These are phyloP conservation scores for Gymnocephalus cernua DNA, from an alignment of 2,113 vertebrate species.

Conservation along the genomic window DNA sequence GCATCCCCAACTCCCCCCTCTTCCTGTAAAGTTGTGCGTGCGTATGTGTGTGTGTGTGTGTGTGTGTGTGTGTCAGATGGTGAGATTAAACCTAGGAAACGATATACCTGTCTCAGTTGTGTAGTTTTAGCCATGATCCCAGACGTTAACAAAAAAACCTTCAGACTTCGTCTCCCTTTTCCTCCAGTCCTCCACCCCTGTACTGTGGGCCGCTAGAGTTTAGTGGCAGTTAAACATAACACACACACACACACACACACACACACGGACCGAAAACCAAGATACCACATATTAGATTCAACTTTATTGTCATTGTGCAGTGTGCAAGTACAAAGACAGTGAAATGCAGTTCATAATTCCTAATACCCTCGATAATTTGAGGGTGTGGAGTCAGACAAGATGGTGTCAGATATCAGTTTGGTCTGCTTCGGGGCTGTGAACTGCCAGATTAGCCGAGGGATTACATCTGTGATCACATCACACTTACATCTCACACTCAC, in stretches of 20 bases:
- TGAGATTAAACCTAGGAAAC: conserved; percentile 46
- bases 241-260: not conserved
- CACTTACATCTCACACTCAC: conserved; percentile 26
- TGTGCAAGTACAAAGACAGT: too few species aligned
- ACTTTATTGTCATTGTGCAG: too few species aligned
- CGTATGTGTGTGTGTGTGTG: not conserved
- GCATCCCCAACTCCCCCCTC: not conserved
- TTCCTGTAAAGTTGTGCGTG: conserved; percentile 24
- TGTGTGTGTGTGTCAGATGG: conserved; percentile 23
- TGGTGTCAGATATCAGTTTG: conserved; percentile 61
- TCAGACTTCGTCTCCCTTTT: not conserved
- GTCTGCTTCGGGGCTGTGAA: conserved; percentile 55
- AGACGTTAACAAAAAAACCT: conserved; percentile 19
- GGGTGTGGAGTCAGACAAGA: conserved; percentile 50
- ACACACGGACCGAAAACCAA: not conserved
- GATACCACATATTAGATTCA: not conserved
- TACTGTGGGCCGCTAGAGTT: not conserved
- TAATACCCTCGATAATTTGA: conserved; percentile 42
- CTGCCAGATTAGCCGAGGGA: conserved; percentile 64
- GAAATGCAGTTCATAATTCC: too few species aligned
- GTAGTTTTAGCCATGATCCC: conserved; percentile 14
- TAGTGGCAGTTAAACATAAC: not conserved
- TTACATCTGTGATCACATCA: conserved; percentile 55
- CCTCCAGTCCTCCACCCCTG: not conserved
- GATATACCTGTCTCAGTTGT: conserved; percentile 43